A percentile compares a stretch with the other conserved stretches of the same genome.
phyloP scores from a whole-genome alignment of 2,797 vertebrate genomes.

The Leptodactylus fallax region DNA sequence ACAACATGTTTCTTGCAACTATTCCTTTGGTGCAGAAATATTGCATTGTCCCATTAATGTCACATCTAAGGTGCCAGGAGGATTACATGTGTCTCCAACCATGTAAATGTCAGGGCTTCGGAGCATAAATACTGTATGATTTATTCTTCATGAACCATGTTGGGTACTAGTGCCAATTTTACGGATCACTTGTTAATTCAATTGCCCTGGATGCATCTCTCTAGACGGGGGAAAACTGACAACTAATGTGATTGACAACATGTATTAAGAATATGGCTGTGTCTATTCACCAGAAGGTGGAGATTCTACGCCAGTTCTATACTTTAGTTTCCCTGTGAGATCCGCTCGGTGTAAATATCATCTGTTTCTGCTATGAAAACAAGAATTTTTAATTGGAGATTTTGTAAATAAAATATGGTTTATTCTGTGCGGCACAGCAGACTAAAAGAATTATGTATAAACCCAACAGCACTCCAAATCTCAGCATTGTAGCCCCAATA shows the following conservation, averaged over 20 bases:
- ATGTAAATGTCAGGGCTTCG: background rate
- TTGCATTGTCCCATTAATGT: conserved; percentile 6
- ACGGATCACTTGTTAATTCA: conserved; percentile 45
- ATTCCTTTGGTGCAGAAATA: background rate
- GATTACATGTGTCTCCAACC: conserved; percentile 4
- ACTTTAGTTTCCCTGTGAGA: background rate
- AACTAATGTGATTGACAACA: conserved; percentile 23
- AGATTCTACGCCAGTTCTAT: background rate
- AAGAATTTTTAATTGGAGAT: conserved; percentile 18
- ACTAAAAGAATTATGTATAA: background rate
- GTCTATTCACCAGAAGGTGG: background rate
- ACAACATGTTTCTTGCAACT: background rate
- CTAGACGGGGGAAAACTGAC: background rate
- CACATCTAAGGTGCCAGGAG: background rate
- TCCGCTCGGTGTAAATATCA: background rate
- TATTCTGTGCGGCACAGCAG: background rate
- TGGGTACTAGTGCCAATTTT: background rate
- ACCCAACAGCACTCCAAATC: background rate
- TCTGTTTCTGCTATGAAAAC: conserved; percentile 13
- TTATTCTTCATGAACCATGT: conserved; percentile 13
- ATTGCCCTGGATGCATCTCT: conserved; percentile 1
- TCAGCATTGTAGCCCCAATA: too few relatives aligned
- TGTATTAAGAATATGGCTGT: background rate
- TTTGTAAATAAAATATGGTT: conserved; percentile 25
- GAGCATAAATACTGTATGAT: background rate